Conservation (phyloP, 1,140 invertebrate species). For the Calephelis virginiensis region DNA sequence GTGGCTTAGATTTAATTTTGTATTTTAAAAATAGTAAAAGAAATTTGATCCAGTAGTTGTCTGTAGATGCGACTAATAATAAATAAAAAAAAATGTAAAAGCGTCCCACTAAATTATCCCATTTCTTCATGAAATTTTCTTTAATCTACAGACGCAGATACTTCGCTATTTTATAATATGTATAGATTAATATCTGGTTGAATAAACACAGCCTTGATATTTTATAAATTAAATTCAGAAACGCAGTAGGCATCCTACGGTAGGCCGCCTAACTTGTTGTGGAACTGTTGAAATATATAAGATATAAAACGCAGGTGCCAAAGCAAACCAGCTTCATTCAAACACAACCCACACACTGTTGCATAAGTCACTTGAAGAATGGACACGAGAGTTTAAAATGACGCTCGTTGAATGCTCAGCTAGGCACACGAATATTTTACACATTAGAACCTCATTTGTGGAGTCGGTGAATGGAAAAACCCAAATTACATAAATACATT, state of each 20-base stretch:
- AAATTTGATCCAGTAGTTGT: too few species aligned
- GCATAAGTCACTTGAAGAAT: conserved; percentile 3
- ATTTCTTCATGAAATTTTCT: background rate
- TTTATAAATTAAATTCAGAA: background rate
- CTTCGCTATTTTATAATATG: background rate
- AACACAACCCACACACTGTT: conserved; percentile 8
- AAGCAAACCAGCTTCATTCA: background rate
- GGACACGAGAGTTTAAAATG: conserved; percentile 3
- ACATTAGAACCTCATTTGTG: background rate
- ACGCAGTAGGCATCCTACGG: background rate
- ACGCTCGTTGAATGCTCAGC: background rate
- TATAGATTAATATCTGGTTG: background rate
- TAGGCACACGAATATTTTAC: background rate
- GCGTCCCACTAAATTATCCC: too few species aligned
- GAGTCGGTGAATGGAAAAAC: background rate
- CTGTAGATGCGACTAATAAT: too few species aligned
- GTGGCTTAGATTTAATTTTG: too few species aligned
- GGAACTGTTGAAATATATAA: conserved; percentile 4
- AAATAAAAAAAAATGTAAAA: too few species aligned
- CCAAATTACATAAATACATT: background rate
- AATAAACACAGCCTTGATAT: background rate
- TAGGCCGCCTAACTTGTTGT: background rate
- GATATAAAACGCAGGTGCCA: conserved; percentile 2
- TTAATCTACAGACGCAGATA: background rate
- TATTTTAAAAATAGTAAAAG: too few species aligned